Percentiles rank a stretch among this genome's conserved stretches.
These are phyloP conservation scores for Formica aserva DNA, from an alignment of 2,888 invertebrate genomes.

Conservation along the genomic window DNA sequence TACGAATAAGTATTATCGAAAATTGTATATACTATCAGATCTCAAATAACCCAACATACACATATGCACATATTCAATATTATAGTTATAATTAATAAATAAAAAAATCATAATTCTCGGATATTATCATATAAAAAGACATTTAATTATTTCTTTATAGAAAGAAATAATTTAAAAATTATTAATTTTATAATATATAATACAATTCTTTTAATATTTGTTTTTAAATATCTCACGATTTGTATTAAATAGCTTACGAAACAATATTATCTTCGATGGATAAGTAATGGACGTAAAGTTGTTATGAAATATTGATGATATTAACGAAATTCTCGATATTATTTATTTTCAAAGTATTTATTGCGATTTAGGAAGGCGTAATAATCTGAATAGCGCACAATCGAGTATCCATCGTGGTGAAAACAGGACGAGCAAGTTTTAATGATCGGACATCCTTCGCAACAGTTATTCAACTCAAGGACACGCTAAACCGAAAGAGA, in stretches of 20 bases:
- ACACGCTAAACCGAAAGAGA: conserved; percentile 72
- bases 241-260: not conserved
- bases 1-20: not conserved
- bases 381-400: conserved; percentile 54
- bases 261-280: not conserved
- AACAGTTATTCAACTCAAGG: conserved; percentile 72
- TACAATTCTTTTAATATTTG: not conserved
- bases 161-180: not conserved
- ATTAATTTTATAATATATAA: not conserved
- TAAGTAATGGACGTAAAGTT: not conserved
- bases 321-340: conserved; percentile 21
- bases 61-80: not conserved
- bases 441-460: conserved; percentile 72
- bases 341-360: conserved; percentile 29
- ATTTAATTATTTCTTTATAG: not conserved
- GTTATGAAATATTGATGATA: not conserved
- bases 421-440: conserved; percentile 68
- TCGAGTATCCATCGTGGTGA: conserved; percentile 46
- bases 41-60: not conserved
- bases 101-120: not conserved
- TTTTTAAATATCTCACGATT: not conserved
- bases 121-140: not conserved
- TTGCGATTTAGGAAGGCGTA: conserved; percentile 31
- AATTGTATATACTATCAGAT: not conserved
- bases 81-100: not conserved